These are phyloP conservation scores for Cepphus grylle DNA, from an alignment of 2,113 vertebrate species.

Conservation along the genomic window DNA sequence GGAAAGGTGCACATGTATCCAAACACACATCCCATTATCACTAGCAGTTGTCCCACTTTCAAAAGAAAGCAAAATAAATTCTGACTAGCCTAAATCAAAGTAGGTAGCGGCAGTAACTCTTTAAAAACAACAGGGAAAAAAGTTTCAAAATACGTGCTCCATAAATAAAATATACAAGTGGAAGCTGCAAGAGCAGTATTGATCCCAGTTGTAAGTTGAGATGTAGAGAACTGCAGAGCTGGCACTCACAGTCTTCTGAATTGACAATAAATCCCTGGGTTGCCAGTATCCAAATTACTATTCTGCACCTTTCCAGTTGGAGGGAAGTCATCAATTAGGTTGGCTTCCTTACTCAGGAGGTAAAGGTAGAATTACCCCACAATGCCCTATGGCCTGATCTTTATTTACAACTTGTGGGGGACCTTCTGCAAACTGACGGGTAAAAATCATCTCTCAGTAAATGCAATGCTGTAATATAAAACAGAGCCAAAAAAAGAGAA, in stretches of 20 bases:
- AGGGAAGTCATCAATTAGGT: slow-evolving; percentile 36
- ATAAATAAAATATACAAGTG: slow-evolving; percentile 60
- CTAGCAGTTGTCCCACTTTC: neutral
- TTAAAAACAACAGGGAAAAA: neutral
- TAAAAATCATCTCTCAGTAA: neutral
- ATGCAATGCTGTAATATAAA: neutral
- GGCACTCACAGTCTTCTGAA: slow-evolving; percentile 9
- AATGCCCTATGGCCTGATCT: neutral
- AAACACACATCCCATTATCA: neutral
- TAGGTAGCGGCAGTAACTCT: neutral
- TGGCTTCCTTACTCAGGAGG: neutral
- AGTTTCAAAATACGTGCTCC: slow-evolving; percentile 10
- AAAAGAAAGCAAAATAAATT: neutral
- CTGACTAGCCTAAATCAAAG: neutral
- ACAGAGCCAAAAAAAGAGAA: neutral
- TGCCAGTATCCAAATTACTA: neutral
- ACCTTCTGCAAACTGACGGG: neutral
- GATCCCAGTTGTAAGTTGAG: slow-evolving; percentile 56
- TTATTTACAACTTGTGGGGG: neutral
- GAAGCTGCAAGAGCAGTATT: slow-evolving; percentile 15
- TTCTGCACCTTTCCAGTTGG: neutral
- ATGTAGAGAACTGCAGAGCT: slow-evolving; percentile 37
- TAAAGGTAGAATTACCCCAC: neutral
- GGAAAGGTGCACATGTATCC: neutral
- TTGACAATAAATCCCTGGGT: slow-evolving; percentile 37